Conservation (phyloP, 2,797 vertebrate species). For the Philypnodon macrostomus region DNA sequence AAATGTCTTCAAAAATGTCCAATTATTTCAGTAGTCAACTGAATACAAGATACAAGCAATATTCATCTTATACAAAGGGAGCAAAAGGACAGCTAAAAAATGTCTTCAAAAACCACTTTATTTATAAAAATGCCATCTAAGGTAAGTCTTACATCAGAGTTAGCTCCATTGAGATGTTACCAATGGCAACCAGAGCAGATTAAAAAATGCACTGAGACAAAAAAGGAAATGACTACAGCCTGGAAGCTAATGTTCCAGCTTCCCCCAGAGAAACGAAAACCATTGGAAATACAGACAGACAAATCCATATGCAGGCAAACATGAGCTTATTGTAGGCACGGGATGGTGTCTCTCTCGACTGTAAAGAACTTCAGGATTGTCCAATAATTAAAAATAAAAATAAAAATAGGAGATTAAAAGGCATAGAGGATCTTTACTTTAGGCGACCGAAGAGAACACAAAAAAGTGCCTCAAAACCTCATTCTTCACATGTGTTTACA, state of each 20-base stretch:
- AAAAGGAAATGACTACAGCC: constrained; percentile 51
- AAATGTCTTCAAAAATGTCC: no score
- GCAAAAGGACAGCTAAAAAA: constrained; percentile 25
- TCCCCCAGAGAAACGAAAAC: constrained; percentile 38
- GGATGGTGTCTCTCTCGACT: not conserved
- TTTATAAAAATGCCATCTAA: constrained; percentile 37
- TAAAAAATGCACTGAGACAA: constrained; percentile 32
- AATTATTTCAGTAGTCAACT: no score
- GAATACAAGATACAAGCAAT: not conserved
- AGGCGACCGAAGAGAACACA: no score
- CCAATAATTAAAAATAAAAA: no score
- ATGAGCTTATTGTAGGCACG: not conserved
- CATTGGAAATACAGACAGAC: constrained; percentile 17
- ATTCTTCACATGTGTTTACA: no score
- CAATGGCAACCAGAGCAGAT: constrained; percentile 36
- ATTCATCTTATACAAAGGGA: not conserved
- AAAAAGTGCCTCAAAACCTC: no score
- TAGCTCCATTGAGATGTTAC: constrained; percentile 37
- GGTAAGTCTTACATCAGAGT: constrained; percentile 61
- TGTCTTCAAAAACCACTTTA: constrained; percentile 28
- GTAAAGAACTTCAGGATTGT: constrained; percentile 11
- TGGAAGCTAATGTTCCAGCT: constrained; percentile 51
- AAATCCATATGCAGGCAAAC: not conserved
- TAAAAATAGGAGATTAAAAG: no score
- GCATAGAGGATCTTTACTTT: no score